A percentile compares a stretch with the other conserved stretches of the same genome.
Conservation (phyloP, 2,113 vertebrate genomes). For the Poeciliopsis prolifica region DNA sequence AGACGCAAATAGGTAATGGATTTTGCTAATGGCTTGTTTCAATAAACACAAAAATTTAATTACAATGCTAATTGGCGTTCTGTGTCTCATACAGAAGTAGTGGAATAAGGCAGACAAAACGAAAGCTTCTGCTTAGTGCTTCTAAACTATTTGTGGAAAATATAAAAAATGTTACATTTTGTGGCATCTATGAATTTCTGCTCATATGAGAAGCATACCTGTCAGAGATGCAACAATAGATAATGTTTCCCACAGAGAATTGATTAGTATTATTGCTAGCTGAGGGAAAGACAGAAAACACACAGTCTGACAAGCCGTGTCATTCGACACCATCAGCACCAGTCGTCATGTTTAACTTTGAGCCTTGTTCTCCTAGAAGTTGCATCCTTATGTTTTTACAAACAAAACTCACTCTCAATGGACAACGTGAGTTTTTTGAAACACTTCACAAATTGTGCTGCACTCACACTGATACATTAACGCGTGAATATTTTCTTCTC, state of each 20-base stretch:
- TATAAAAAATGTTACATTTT: background rate
- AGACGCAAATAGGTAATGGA: constrained; percentile 7
- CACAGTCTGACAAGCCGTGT: background rate
- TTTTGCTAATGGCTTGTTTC: constrained; percentile 10
- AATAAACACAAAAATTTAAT: constrained; percentile 18
- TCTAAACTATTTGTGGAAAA: background rate
- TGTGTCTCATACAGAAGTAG: background rate
- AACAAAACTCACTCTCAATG: constrained; percentile 43
- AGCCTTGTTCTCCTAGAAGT: constrained; percentile 24
- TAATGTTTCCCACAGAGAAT: constrained; percentile 4
- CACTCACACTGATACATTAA: constrained; percentile 27
- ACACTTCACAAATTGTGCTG: constrained; percentile 42
- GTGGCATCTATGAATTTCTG: background rate
- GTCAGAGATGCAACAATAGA: background rate
- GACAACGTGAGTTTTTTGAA: constrained; percentile 54
- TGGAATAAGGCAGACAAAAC: background rate
- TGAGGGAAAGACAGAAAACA: background rate
- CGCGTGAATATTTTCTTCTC: constrained; percentile 38
- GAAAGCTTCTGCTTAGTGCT: background rate
- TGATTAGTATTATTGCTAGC: background rate
- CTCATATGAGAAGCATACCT: background rate
- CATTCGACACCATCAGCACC: constrained; percentile 1
- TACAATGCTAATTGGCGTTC: background rate
- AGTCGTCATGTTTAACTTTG: constrained; percentile 41
- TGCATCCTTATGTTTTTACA: constrained; percentile 38